These are phyloP conservation scores for Chloroceryle inda DNA, from an alignment of 2,797 vertebrate genomes.

Conservation along the genomic window DNA sequence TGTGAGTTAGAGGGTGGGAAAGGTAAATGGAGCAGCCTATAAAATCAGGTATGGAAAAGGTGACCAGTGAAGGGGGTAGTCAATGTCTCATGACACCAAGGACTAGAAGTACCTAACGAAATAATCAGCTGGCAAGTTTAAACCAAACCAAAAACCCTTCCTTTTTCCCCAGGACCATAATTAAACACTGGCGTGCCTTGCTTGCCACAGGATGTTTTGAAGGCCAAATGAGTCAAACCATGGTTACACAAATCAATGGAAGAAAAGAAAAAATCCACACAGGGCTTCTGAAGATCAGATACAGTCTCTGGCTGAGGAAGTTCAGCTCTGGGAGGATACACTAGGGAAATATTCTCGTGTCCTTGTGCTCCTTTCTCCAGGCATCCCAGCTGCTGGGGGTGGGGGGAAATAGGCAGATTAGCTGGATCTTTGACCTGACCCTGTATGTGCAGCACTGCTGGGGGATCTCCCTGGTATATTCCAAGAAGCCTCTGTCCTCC, in stretches of 20 bases:
- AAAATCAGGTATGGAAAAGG: background rate
- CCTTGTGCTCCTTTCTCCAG: background rate
- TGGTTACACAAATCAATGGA: conserved; percentile 34
- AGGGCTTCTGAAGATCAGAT: conserved; percentile 8
- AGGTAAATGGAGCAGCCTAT: background rate
- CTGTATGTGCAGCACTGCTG: background rate
- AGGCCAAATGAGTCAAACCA: conserved; percentile 7
- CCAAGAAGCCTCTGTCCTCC: background rate
- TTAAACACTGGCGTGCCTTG: background rate
- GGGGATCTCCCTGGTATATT: conserved; percentile 12
- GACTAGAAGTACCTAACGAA: background rate
- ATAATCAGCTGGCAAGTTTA: background rate
- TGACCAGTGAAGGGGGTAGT: background rate
- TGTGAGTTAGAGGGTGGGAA: background rate
- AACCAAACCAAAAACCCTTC: background rate
- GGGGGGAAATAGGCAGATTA: background rate
- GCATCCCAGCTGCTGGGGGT: background rate
- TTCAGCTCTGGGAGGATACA: conserved; percentile 59
- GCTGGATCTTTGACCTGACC: conserved; percentile 8
- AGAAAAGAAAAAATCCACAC: background rate
- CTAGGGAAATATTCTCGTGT: conserved; percentile 22
- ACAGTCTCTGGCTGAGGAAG: conserved; percentile 31
- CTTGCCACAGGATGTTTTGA: conserved; percentile 62
- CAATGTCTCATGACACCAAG: background rate
- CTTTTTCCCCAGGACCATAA: conserved; percentile 7